A percentile compares a stretch with the other conserved stretches of the same genome.
phyloP scores from a whole-genome alignment of 2,888 invertebrate genomes.

The Drosophila paracracens region DNA sequence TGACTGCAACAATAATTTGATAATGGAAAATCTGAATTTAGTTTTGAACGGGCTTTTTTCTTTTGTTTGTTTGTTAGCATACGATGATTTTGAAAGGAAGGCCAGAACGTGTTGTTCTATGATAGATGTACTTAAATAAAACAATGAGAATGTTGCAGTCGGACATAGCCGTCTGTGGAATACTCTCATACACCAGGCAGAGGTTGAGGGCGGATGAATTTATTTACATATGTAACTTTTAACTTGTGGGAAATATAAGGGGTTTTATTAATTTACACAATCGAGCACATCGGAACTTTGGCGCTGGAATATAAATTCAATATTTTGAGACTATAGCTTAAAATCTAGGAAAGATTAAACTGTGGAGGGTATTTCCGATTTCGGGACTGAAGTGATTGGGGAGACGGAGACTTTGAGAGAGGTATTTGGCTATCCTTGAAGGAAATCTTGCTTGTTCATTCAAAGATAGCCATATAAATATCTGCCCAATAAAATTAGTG shows the following conservation, averaged over 20 bases:
- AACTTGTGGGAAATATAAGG: not conserved
- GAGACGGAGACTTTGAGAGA: not conserved
- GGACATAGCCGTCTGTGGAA: not conserved
- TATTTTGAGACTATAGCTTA: not conserved
- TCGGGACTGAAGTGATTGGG: not conserved
- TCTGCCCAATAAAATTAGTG: not conserved
- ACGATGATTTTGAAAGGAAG: not conserved
- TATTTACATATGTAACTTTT: not conserved
- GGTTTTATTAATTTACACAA: not conserved
- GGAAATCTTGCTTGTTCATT: not conserved
- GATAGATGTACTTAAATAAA: conserved; percentile 7
- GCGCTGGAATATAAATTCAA: not conserved
- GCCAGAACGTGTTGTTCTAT: not conserved
- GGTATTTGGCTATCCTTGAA: not conserved
- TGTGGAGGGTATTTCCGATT: not conserved
- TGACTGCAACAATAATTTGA: conserved; percentile 5
- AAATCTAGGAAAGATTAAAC: not conserved
- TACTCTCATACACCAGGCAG: not conserved
- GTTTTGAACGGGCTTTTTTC: not conserved
- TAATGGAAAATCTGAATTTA: not conserved
- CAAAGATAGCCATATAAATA: not conserved
- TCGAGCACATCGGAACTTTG: not conserved
- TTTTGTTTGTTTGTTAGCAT: not conserved
- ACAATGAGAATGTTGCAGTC: not conserved
- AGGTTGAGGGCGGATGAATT: not conserved